phyloP scores from a whole-genome alignment of 2,888 invertebrate genomes.

The Dendrolimus houi region DNA sequence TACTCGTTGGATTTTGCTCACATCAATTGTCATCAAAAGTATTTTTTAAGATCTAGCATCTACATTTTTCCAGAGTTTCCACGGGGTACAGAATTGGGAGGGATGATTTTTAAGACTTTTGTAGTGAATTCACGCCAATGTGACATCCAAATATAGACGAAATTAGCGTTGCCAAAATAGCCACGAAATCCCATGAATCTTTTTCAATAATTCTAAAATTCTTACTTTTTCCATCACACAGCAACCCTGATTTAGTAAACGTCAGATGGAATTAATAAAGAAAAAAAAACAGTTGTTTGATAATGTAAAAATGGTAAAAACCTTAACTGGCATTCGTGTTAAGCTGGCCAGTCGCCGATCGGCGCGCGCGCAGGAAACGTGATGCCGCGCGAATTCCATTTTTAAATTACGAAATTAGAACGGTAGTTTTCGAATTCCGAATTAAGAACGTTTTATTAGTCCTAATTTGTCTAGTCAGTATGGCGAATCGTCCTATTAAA shows the following conservation, averaged over 20 bases:
- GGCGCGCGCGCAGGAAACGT: slow-evolving; percentile 35
- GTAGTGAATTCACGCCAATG: too few relatives aligned
- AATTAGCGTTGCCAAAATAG: too few relatives aligned
- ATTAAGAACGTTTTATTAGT: slow-evolving; percentile 11
- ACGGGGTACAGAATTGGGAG: too few relatives aligned
- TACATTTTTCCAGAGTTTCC: too few relatives aligned
- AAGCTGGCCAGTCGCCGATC: slow-evolving; percentile 35
- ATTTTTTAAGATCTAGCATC: too few relatives aligned
- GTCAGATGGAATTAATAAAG: slow-evolving; percentile 8
- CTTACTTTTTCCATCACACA: not conserved
- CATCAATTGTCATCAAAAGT: too few relatives aligned
- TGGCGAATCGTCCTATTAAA: slow-evolving; percentile 32
- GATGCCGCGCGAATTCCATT: slow-evolving; percentile 27
- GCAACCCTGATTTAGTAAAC: slow-evolving; percentile 11
- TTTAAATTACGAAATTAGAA: not conserved
- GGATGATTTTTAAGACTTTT: too few relatives aligned
- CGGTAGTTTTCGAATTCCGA: slow-evolving; percentile 13
- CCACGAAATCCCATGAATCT: not conserved
- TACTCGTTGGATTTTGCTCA: too few relatives aligned
- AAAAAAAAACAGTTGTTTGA: slow-evolving; percentile 23
- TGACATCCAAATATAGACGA: too few relatives aligned
- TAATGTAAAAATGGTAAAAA: slow-evolving; percentile 11
- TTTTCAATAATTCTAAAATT: not conserved
- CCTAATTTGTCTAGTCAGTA: slow-evolving; percentile 20
- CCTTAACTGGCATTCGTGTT: slow-evolving; percentile 19